A percentile compares a stretch with the other conserved stretches of the same genome.
phyloP scores from a whole-genome alignment of 2,797 vertebrate genomes.

The Emydoidea blandingii region DNA sequence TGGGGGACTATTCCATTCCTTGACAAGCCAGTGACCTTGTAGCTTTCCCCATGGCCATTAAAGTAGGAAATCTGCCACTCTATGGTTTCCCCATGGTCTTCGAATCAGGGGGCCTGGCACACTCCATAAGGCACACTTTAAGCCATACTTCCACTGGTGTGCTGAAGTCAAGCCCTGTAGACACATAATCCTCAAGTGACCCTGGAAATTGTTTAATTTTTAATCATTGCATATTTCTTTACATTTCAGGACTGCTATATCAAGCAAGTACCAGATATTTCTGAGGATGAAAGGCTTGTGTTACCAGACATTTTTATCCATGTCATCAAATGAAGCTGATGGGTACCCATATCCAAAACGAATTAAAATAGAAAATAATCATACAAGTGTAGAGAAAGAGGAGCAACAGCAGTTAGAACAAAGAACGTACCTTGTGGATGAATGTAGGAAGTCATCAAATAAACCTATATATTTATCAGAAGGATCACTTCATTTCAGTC shows the following conservation, averaged over 20 bases:
- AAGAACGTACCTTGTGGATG: neutral
- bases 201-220: neutral
- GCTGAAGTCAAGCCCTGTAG: neutral
- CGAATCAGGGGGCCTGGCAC: neutral
- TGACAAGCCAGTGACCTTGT: neutral
- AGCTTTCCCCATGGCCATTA: neutral
- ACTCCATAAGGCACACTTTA: neutral
- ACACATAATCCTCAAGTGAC: fast-evolving
- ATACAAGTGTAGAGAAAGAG: neutral
- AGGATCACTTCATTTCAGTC: conserved; percentile 1
- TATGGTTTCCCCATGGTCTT: neutral
- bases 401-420: conserved; percentile 10
- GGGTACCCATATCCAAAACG: conserved; percentile 12
- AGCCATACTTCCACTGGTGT: fast-evolving
- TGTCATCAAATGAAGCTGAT: neutral
- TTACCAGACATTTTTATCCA: neutral
- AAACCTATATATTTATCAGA: neutral
- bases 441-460: neutral
- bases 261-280: neutral
- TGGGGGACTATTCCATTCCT: neutral
- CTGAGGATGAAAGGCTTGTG: conserved; percentile 44
- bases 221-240: conserved; percentile 34
- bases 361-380: conserved; percentile 46
- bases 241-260: conserved; percentile 41
- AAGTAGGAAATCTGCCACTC: neutral